Percentiles rank a stretch among this genome's conserved stretches.
Evolutionary conservation across 2,113 vertebrate species (phyloP).

Genomic region (Triplophysa tibetana): DNA sequence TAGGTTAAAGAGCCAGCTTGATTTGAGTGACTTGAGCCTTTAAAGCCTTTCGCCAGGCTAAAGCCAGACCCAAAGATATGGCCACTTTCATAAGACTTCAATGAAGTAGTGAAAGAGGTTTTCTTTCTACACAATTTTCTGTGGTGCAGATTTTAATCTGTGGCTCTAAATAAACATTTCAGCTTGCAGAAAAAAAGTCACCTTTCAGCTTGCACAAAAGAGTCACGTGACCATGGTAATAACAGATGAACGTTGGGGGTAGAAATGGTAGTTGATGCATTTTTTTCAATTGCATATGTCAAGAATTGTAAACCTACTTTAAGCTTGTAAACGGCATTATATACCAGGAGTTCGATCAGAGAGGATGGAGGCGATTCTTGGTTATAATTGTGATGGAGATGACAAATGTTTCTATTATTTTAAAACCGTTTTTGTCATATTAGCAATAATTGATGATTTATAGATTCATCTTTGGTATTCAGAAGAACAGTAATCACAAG

Average conservation of each 20-base stretch:
- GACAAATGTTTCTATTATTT: not conserved
- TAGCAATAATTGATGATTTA: no score
- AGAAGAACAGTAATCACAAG: no score
- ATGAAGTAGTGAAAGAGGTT: not conserved
- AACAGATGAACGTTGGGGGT: constrained; percentile 10
- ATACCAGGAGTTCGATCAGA: not conserved
- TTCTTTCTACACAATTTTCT: not conserved
- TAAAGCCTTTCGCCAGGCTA: constrained; percentile 40
- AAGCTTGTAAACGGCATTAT: constrained; percentile 7
- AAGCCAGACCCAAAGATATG: constrained; percentile 5
- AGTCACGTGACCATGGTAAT: constrained; percentile 35
- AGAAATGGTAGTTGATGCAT: not conserved
- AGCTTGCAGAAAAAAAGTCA: not conserved
- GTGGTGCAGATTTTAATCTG: not conserved
- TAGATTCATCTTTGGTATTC: no score
- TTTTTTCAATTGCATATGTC: not conserved
- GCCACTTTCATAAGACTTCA: not conserved
- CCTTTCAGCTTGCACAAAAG: constrained; percentile 12
- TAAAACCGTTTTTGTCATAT: no score
- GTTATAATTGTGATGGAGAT: not conserved
- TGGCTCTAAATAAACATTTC: constrained; percentile 39
- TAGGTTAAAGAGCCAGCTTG: constrained; percentile 35
- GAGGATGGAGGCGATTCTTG: not conserved
- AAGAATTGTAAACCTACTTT: not conserved
- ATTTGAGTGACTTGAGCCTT: constrained; percentile 30